Base-by-base conservation (phyloP, 23 tunicate genomes). In the Styela plicata region DNA sequence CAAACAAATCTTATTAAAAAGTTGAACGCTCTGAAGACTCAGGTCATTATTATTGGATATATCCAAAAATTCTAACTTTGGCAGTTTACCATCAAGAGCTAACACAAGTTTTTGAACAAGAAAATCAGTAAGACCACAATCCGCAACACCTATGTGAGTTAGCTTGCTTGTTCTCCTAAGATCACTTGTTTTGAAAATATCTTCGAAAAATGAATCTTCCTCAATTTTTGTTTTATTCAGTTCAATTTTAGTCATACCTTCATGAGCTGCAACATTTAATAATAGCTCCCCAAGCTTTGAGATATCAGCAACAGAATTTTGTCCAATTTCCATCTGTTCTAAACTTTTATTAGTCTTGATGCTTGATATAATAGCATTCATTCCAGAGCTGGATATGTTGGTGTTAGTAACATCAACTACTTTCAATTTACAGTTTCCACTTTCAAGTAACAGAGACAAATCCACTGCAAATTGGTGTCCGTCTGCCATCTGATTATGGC, bases 381-480 rank as follows among this genome's bases (percentile, higher is more conserved):
- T 86, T 16, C 90, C 97, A 28, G 74, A 5, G 26, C 87, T 26
- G 26, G 31, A 68, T 33, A 91, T 44, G 24, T 86, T 86, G 21
- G 87, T 86, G 69, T 83, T 77, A 31, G 74, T 74, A 57, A 91
- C 63, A 65, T 91, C 80, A 17, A 91, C n/a, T 23, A 75, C 21
- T 22, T 30, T 32, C 35, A 91, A 33, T 35, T 61, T 33, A 62
- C 97, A 91, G 63, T 79, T 64, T 20, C 44, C 29, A 63, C 63
- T 78, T 63, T 86, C 89, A 24, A 91, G 74, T 16, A 85, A 33
- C 2, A 83, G 23, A 18, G 97, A 82, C 31, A 91, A 10, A 71
- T 91, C 97, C 13, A 70, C 69, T 17, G 83, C 90, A 37, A 91
- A 69, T 31, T 86, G 97, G 0, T 82, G 77, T 2, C 86, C 87